Evolutionary conservation across 35 echinoderm and acorn worm genomes (phyloP), one percentile per base, ranked within the genome.

Genomic region (Ophiothrix spiculata): DNA sequence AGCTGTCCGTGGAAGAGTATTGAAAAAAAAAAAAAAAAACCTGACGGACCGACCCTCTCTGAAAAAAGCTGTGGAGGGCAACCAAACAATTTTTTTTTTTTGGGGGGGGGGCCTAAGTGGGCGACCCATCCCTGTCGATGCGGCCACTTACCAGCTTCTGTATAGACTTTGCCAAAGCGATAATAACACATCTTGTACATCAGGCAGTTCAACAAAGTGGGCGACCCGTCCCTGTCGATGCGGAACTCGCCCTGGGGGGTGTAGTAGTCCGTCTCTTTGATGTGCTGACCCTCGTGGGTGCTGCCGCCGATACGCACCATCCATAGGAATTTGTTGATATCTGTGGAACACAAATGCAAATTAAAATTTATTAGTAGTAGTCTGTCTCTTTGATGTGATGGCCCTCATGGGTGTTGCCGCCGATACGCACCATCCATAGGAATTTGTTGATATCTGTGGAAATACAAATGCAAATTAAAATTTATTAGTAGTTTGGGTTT

Each of bases 161-260:
- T 97, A 80, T 97, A 97, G 83, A 99, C 96, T 82, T 93, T 82
- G 37, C 96, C 96, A 78, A 99, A 99, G 35, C 96, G 89, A 80
- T 99, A 99, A 80, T 99, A 98, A 38, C 96, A 99, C 96, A 99
- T 99, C 77, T 99, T 99, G 79, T 99, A 99, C 96, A 99, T 99
- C 40, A 99, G 96, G 64, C 96, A 99, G 92, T 99, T 99, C 36
- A 99, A 86, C 32, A 99, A 86, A 19, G 79, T 89, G 3, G 96
- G 92, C 4, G 96, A 99, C 35, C 96, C 96, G 36, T 94, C 96
- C 76, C 90, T 90, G 74, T 99, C 96, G 1, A 99, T 86, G 77
- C 96, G 79, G 92, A 99, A 99, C 86, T 99, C 96, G 77, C 96
- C 96, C 34, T 93, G 88, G 19, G 96, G 91, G 23, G 92, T 94